These are phyloP conservation scores for Tetrax tetrax DNA, from an alignment of 2,113 vertebrate genomes.

Conservation along the genomic window DNA sequence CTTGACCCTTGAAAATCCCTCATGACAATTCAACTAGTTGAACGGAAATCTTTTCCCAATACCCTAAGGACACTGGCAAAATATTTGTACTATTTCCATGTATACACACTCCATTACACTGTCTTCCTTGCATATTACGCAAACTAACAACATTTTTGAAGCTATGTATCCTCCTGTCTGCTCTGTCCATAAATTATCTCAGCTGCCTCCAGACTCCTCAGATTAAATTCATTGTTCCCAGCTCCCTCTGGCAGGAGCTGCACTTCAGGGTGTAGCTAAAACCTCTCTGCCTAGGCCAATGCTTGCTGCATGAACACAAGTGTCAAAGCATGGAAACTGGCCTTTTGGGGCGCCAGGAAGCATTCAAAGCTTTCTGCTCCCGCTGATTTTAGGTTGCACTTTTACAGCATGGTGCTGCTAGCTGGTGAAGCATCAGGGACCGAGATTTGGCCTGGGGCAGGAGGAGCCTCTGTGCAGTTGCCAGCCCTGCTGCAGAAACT, in stretches of 20 bases:
- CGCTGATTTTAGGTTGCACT: not conserved
- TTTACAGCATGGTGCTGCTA: not conserved
- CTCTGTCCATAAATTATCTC: conserved; percentile 27
- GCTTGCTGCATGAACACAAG: not conserved
- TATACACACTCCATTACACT: conserved; percentile 10
- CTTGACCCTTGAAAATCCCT: conserved; percentile 65
- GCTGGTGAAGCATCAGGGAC: not conserved
- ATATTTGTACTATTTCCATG: conserved; percentile 56
- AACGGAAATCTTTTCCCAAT: conserved; percentile 60
- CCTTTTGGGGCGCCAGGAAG: not conserved
- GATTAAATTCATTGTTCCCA: not conserved
- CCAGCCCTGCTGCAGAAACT: not conserved
- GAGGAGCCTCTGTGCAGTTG: not conserved
- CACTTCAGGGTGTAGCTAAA: not conserved
- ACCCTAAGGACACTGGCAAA: conserved; percentile 48
- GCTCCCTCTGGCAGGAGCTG: not conserved
- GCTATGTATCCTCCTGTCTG: not conserved
- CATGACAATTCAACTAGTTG: conserved; percentile 54
- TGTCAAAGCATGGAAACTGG: not conserved
- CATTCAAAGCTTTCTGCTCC: not conserved
- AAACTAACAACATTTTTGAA: conserved; percentile 29
- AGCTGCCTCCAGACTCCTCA: not conserved
- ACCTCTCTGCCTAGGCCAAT: not conserved
- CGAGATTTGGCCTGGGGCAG: not conserved
- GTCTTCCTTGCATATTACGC: not conserved